Base-by-base conservation (phyloP, 2,888 invertebrate species). In the Tethea ocularis region DNA sequence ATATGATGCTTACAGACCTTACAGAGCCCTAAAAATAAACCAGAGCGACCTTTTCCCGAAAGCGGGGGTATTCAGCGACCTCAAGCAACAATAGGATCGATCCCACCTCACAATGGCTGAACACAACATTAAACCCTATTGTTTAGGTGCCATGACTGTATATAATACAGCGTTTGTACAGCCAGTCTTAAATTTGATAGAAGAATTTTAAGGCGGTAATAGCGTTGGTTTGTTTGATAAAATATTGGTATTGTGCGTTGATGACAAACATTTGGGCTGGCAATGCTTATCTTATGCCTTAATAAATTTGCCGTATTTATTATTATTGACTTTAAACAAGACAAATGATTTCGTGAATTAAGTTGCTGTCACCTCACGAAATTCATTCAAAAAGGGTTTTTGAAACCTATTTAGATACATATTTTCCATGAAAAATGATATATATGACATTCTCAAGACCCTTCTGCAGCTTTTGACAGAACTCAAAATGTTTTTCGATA, bases 61-160 rank as follows among this genome's bases (percentile, higher is more conserved):
- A 54, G 29, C 51, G 46, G 29, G 26, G 17, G 56, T n/a, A 23
- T 36, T 11, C 26, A 46, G 53, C n/a, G 51, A 58, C 33, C 55
- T 58, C 54, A n/a, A 36, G 53, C 54, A 41, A 60, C 59, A 60
- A 60, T 53, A 41, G 38, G 53, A 60, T 60, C 59, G 57, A 60
- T 60, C 59, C 59, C 53, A 20, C 20, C 51, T 33, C 53, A 54
- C 54, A 54, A 54, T 54, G n/a, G 22, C 29, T 46, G 29, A 41
- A 58, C 58, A 38, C 53, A 36, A 46, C 52, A 58, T 58, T 58
- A 58, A 22, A 52, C 29, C 20, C 57, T 23, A 61, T 61, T 61
- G 61, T 61, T 61, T 57, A 61, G 52, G 41, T 46, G 52, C 41
- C 46, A 41, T 23, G 57, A 55, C 38, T 61, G 41, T 56, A 33